Percentiles rank a stretch among this genome's conserved stretches.
Evolutionary conservation across 2,888 invertebrate genomes (phyloP).

Genomic region (Lithophane semibrunnea): DNA sequence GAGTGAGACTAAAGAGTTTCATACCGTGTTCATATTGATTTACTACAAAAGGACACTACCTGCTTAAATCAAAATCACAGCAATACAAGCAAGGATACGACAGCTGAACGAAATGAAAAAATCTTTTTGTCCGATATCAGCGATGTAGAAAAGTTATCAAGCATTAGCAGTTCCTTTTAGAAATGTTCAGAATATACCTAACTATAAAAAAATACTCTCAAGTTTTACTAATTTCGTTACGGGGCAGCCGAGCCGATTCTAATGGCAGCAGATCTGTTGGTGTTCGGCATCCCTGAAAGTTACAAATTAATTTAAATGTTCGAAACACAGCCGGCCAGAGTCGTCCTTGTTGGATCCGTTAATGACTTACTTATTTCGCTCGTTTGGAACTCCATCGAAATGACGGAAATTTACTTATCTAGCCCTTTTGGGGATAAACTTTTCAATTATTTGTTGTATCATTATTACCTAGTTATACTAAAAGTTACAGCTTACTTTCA

Average conservation of each 20-base stretch:
- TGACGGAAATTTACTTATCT: slow-evolving; percentile 70
- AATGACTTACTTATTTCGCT: slow-evolving; percentile 80
- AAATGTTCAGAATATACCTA: slow-evolving; percentile 69
- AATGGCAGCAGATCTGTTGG: slow-evolving; percentile 76
- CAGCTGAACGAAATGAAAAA: background rate
- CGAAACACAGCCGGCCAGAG: slow-evolving; percentile 68
- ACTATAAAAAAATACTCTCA: slow-evolving; percentile 54
- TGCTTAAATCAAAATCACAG: background rate
- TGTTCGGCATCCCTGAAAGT: slow-evolving; percentile 78
- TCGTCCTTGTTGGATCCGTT: slow-evolving; percentile 72
- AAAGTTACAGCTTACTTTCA: slow-evolving; percentile 8
- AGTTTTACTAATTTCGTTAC: slow-evolving; percentile 74
- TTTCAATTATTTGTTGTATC: slow-evolving; percentile 29
- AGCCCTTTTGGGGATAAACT: slow-evolving; percentile 34
- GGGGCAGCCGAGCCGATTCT: slow-evolving; percentile 68
- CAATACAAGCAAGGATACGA: slow-evolving; percentile 13
- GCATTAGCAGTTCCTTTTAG: slow-evolving; percentile 19
- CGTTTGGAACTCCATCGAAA: slow-evolving; percentile 71
- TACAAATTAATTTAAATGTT: slow-evolving; percentile 84
- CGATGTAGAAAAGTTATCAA: slow-evolving; percentile 18
- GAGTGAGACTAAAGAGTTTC: slow-evolving; percentile 22
- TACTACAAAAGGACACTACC: background rate
- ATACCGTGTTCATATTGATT: slow-evolving; percentile 2
- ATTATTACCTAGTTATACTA: slow-evolving; percentile 3
- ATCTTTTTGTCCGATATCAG: background rate